Conservation (phyloP, 1,140 invertebrate genomes). For the Macrosteles quadrilineatus region DNA sequence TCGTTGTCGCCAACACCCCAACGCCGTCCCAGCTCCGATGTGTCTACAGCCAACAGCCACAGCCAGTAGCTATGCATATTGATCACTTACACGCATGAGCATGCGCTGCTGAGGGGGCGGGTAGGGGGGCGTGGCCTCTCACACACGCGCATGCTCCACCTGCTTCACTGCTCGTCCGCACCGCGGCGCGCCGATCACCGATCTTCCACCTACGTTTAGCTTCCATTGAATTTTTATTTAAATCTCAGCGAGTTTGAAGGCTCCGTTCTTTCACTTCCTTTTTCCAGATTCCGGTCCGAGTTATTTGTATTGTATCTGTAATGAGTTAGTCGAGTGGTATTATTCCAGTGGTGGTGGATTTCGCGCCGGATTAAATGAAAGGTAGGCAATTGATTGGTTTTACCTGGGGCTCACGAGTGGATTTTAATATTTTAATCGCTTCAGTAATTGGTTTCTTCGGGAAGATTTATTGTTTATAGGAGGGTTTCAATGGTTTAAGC, state of each 20-base stretch:
- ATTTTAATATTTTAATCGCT: too few relatives aligned
- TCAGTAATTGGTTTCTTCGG: too few relatives aligned
- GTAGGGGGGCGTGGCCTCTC: neutral
- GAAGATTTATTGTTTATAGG: too few relatives aligned
- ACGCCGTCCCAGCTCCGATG: too few relatives aligned
- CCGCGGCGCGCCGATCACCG: neutral
- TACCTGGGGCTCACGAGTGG: too few relatives aligned
- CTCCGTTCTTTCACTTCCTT: constrained; percentile 1
- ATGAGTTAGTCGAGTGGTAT: constrained; percentile 22
- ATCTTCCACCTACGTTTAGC: constrained; percentile 10
- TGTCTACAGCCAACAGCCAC: too few relatives aligned
- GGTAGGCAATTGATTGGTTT: neutral
- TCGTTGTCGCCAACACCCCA: too few relatives aligned
- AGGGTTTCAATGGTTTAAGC: too few relatives aligned
- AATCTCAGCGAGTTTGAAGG: constrained; percentile 20
- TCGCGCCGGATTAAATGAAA: neutral
- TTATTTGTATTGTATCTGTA: constrained; percentile 17
- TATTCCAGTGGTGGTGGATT: neutral
- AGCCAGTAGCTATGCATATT: too few relatives aligned
- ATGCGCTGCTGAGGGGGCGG: neutral
- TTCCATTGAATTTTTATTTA: constrained; percentile 24
- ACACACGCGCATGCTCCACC: neutral
- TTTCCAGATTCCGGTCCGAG: constrained; percentile 14
- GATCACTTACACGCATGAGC: too few relatives aligned
- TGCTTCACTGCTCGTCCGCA: neutral